Percentiles rank a stretch among this genome's conserved stretches.
Conservation (phyloP, 2,113 vertebrate species). For the Marcusenius ussheri region DNA sequence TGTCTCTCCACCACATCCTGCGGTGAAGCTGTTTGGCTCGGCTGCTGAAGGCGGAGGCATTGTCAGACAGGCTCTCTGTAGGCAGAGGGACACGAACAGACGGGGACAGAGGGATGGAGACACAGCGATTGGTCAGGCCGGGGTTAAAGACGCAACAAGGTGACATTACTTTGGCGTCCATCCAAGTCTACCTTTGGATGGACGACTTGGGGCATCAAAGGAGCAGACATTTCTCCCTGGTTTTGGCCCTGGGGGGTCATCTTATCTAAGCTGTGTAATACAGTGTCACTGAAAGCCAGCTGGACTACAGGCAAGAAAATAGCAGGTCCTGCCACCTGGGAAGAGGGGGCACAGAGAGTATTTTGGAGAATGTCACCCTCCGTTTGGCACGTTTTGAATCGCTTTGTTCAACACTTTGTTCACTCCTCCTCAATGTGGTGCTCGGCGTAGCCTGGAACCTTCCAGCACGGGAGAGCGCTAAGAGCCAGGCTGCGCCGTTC, state of each 20-base stretch:
- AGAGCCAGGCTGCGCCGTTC: background rate
- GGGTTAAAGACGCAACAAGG: too few species aligned
- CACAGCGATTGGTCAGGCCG: background rate
- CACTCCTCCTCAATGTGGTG: background rate
- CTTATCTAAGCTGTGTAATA: background rate
- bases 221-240: background rate
- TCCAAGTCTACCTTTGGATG: background rate
- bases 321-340: background rate
- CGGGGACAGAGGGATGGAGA: constrained; percentile 14
- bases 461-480: background rate
- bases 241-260: background rate
- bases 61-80: constrained; percentile 91
- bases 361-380: background rate
- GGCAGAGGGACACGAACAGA: constrained; percentile 31
- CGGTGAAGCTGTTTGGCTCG: constrained; percentile 93
- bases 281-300: background rate
- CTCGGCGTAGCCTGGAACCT: background rate
- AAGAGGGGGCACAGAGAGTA: background rate
- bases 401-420: background rate
- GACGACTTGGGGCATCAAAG: background rate
- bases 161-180: background rate
- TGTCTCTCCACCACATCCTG: constrained; percentile 96
- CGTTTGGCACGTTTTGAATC: background rate
- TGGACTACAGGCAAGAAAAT: background rate
- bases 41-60: constrained; percentile 95